These are phyloP conservation scores for Bellardia pandia DNA, from an alignment of 2,888 invertebrate genomes.

Conservation along the genomic window DNA sequence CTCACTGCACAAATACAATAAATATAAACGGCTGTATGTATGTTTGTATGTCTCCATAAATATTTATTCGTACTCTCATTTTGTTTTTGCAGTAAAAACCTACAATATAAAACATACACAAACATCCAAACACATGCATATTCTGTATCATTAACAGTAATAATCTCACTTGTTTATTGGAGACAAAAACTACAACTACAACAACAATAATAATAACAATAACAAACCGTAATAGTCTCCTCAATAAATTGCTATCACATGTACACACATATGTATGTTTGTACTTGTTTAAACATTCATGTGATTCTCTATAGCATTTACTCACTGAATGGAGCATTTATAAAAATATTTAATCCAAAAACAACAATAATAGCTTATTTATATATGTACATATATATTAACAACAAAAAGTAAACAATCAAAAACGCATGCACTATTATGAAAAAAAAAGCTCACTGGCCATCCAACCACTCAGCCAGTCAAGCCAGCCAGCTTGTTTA, in stretches of 20 bases:
- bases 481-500: neutral
- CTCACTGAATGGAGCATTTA: conserved; percentile 37
- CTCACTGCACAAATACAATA: conserved; percentile 62
- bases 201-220: conserved; percentile 14
- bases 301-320: conserved; percentile 38
- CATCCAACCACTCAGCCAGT: neutral
- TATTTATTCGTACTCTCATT: conserved; percentile 33
- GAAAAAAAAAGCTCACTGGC: conserved; percentile 40
- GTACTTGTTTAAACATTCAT: conserved; percentile 21
- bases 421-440: conserved; percentile 50
- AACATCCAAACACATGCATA: neutral
- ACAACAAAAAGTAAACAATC: conserved; percentile 47
- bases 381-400: neutral
- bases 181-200: conserved; percentile 35
- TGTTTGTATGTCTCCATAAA: neutral
- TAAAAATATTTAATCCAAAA: conserved; percentile 50
- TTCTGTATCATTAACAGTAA: too few species aligned
- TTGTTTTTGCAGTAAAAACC: conserved; percentile 34
- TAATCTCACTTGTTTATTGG: conserved; percentile 54
- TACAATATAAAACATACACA: neutral
- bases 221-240: conserved; percentile 25
- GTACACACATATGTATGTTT: neutral
- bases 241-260: conserved; percentile 30
- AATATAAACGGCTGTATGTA: neutral
- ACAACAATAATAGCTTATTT: neutral